Conservation (phyloP, 1,140 invertebrate genomes). For the Aplysia californica region DNA sequence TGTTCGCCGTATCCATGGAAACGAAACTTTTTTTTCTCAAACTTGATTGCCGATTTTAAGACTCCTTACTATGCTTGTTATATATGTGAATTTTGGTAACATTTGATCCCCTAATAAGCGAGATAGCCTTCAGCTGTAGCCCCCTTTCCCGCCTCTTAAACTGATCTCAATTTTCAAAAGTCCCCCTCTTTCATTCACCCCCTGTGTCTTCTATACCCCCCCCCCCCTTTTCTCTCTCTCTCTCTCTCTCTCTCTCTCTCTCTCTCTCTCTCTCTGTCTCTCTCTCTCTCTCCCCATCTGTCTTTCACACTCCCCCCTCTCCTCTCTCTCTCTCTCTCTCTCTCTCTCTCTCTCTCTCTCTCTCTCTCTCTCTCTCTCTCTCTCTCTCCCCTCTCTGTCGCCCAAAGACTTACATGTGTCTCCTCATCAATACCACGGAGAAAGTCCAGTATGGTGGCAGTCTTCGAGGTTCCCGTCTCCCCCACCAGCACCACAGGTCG, state of each 20-base stretch:
- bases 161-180: too few species aligned
- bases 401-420: slow-evolving; percentile 70
- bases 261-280: slow-evolving; percentile 3
- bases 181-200: neutral
- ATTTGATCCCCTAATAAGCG: too few species aligned
- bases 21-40: too few species aligned
- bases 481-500: slow-evolving; percentile 84
- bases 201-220: neutral
- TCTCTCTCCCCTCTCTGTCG: neutral
- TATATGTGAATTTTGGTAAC: too few species aligned
- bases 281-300: neutral
- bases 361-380: neutral
- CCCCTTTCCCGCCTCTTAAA: too few species aligned
- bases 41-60: too few species aligned
- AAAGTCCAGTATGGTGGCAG: slow-evolving; percentile 84
- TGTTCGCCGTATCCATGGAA: too few species aligned
- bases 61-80: too few species aligned
- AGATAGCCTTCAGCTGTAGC: too few species aligned
- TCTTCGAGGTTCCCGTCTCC: slow-evolving; percentile 89
- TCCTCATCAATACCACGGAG: slow-evolving; percentile 75
- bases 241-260: slow-evolving; percentile 20
- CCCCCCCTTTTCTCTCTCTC: neutral
- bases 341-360: slow-evolving; percentile 20
- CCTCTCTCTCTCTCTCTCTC: slow-evolving; percentile 2
- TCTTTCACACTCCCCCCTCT: neutral